These are phyloP conservation scores for Eueides isabella DNA, from an alignment of 1,140 invertebrate genomes.

Conservation along the genomic window DNA sequence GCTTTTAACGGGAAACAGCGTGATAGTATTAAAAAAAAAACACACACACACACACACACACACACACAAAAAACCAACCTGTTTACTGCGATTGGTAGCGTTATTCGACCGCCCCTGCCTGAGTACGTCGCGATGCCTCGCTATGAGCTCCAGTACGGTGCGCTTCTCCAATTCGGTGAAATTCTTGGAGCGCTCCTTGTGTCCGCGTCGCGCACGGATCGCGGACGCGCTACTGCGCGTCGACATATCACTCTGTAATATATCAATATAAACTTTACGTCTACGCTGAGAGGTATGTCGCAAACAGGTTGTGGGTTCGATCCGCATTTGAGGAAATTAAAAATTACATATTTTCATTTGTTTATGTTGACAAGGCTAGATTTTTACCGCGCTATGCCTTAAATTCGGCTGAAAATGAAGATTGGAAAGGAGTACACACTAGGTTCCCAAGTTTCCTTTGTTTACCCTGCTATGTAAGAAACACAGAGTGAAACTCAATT, in stretches of 20 bases:
- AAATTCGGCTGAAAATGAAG: too few species aligned
- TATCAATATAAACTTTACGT: background rate
- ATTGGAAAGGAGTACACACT: too few species aligned
- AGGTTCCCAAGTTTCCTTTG: too few species aligned
- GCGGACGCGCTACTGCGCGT: slow-evolving; percentile 65
- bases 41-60: too few species aligned
- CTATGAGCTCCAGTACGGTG: slow-evolving; percentile 78
- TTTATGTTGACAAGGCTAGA: too few species aligned
- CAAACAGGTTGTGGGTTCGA: too few species aligned
- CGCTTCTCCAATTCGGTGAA: slow-evolving; percentile 80
- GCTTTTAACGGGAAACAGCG: too few species aligned
- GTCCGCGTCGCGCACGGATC: slow-evolving; percentile 69
- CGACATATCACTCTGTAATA: slow-evolving; percentile 73
- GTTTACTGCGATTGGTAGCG: slow-evolving; percentile 79
- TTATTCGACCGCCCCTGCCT: slow-evolving; percentile 79
- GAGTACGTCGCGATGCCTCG: slow-evolving; percentile 75
- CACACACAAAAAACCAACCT: slow-evolving; percentile 48
- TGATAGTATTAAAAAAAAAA: background rate
- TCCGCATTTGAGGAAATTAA: too few species aligned
- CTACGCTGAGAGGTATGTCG: too few species aligned
- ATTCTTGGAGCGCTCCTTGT: slow-evolving; percentile 81
- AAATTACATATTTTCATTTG: too few species aligned
- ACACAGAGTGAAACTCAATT: background rate
- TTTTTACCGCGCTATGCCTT: too few species aligned
- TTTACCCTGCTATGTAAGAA: too few species aligned